A percentile compares a stretch with the other conserved stretches of the same genome.
These are phyloP conservation scores for Prunella himalayana DNA, from an alignment of 2,113 vertebrate species.

Conservation along the genomic window DNA sequence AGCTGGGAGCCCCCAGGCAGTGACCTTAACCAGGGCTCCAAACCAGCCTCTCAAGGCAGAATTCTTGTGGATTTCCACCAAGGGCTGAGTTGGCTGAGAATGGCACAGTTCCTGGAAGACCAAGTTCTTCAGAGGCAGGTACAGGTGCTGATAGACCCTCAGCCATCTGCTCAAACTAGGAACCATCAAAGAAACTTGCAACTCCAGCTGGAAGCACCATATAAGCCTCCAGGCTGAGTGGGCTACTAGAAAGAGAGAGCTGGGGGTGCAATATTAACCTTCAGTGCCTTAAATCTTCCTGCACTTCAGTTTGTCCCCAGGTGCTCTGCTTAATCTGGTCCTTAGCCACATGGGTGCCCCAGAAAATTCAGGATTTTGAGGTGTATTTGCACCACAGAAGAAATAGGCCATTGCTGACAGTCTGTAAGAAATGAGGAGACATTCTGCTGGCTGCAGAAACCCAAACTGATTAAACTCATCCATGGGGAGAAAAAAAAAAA, in stretches of 20 bases:
- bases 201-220: neutral
- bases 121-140: neutral
- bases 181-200: neutral
- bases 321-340: neutral
- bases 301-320: neutral
- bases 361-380: neutral
- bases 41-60: fast-evolving
- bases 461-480: neutral
- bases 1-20: neutral
- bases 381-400: neutral
- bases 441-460: neutral
- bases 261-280: neutral
- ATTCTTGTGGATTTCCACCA: neutral
- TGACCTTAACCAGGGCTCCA: neutral
- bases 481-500: neutral
- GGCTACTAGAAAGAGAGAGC: neutral
- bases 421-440: neutral
- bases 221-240: neutral
- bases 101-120: neutral
- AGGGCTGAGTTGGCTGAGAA: fast-evolving
- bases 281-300: neutral
- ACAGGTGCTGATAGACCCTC: neutral
- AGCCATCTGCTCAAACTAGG: neutral
- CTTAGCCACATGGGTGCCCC: neutral
- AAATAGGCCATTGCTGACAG: neutral